Percentiles rank a stretch among this genome's conserved stretches.
phyloP scores from a whole-genome alignment of 2,888 invertebrate species.

The Tricholauxania praeusta region DNA sequence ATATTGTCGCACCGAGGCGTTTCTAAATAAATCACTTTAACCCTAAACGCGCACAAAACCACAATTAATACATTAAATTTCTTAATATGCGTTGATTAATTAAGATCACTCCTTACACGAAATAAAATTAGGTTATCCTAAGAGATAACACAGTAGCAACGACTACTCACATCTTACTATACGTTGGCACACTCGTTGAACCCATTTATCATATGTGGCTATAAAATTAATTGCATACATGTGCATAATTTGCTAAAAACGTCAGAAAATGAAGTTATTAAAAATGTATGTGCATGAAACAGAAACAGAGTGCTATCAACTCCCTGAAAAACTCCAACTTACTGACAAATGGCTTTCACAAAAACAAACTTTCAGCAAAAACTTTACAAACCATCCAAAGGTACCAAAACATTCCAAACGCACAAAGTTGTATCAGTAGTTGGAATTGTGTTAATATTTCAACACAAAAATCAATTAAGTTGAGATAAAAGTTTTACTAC shows the following conservation, averaged over 20 bases:
- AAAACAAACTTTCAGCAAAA: background rate
- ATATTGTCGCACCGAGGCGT: too few relatives aligned
- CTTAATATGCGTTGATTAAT: conserved; percentile 31
- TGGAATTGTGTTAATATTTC: background rate
- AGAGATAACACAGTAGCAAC: too few relatives aligned
- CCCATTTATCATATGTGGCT: background rate
- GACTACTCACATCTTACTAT: too few relatives aligned
- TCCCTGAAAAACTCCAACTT: background rate
- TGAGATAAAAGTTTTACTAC: conserved; percentile 42
- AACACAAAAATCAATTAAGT: conserved; percentile 54
- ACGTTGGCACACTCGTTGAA: background rate
- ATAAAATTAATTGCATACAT: conserved; percentile 57
- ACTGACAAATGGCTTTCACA: conserved; percentile 25
- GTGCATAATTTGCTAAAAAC: conserved; percentile 51
- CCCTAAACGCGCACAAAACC: background rate
- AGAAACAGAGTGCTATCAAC: too few relatives aligned
- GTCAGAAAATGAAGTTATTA: conserved; percentile 55
- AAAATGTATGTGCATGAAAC: conserved; percentile 50
- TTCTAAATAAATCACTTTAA: too few relatives aligned
- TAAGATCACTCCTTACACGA: conserved; percentile 16
- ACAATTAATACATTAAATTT: conserved; percentile 25
- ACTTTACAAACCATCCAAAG: background rate
- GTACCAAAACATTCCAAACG: conserved; percentile 27
- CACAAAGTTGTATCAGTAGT: background rate
- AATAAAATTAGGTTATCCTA: too few relatives aligned